A percentile compares a stretch with the other conserved stretches of the same genome.
phyloP scores from a whole-genome alignment of 1,140 invertebrate genomes.

The Panagrolaimus sp. region DNA sequence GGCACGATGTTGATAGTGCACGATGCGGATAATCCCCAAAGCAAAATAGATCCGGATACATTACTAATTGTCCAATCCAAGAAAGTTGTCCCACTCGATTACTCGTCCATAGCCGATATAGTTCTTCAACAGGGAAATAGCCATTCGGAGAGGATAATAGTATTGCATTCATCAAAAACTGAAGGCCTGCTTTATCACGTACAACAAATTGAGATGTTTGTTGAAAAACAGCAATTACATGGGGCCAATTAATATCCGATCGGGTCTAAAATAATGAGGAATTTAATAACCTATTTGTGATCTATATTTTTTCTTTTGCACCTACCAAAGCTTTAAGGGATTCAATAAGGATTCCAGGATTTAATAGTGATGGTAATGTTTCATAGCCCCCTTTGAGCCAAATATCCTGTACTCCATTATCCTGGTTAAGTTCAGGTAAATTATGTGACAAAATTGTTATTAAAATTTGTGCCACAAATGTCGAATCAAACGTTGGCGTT shows the following conservation, averaged over 20 bases:
- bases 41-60: slow-evolving; percentile 82
- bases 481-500: background rate
- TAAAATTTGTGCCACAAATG: slow-evolving; percentile 2
- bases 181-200: slow-evolving; percentile 76
- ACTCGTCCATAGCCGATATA: slow-evolving; percentile 30
- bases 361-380: slow-evolving; percentile 27
- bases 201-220: slow-evolving; percentile 77
- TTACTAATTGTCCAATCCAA: slow-evolving; percentile 59
- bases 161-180: slow-evolving; percentile 47
- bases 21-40: slow-evolving; percentile 83
- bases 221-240: slow-evolving; percentile 82
- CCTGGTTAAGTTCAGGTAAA: background rate
- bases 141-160: slow-evolving; percentile 18
- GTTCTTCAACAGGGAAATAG: slow-evolving; percentile 26
- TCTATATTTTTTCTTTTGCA: background rate
- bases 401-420: too few relatives aligned
- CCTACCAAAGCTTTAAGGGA: slow-evolving; percentile 29
- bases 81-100: slow-evolving; percentile 31
- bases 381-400: background rate
- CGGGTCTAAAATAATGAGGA: slow-evolving; percentile 25
- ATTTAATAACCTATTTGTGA: too few relatives aligned
- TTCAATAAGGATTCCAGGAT: slow-evolving; percentile 29
- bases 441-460: background rate
- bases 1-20: slow-evolving; percentile 75
- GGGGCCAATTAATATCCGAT: slow-evolving; percentile 75